phyloP scores from a whole-genome alignment of 2,113 vertebrate genomes.

The Archocentrus centrarchus region DNA sequence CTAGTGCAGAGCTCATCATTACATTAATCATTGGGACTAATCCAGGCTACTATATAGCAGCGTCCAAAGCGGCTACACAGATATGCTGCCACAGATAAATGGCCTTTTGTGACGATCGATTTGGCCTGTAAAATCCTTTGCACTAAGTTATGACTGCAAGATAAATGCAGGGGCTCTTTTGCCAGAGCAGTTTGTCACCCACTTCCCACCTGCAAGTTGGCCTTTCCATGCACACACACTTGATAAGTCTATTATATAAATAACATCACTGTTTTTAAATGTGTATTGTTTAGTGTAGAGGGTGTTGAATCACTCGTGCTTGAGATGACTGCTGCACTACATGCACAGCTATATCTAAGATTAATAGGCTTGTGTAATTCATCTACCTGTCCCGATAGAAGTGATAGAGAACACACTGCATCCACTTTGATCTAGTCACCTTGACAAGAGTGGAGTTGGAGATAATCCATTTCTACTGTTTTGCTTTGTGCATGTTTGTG shows the following conservation, averaged over 20 bases:
- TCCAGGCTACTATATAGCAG: slow-evolving; percentile 27
- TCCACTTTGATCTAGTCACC: slow-evolving; percentile 3
- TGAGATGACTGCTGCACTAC: slow-evolving; percentile 11
- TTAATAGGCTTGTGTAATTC: slow-evolving; percentile 29
- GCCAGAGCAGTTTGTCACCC: slow-evolving; percentile 37
- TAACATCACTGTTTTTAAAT: neutral
- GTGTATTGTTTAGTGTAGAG: neutral
- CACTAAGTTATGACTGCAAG: slow-evolving; percentile 56
- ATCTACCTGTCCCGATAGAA: neutral
- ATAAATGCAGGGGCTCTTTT: slow-evolving; percentile 42
- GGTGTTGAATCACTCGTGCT: neutral
- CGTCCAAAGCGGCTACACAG: slow-evolving; percentile 26
- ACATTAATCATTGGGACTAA: slow-evolving; percentile 50
- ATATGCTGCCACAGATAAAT: slow-evolving; percentile 52
- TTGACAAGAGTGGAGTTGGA: neutral
- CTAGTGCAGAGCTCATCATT: slow-evolving; percentile 29
- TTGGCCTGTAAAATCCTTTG: slow-evolving; percentile 38
- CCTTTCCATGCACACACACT: neutral
- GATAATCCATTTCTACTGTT: slow-evolving; percentile 35
- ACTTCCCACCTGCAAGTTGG: slow-evolving; percentile 19
- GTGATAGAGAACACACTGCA: neutral
- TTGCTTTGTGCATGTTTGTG: neutral
- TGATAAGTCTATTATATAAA: slow-evolving; percentile 5
- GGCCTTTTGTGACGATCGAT: slow-evolving; percentile 35
- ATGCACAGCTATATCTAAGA: slow-evolving; percentile 28